Conservation (phyloP, 2,797 vertebrate genomes). For the Tiaroga cobitis region DNA sequence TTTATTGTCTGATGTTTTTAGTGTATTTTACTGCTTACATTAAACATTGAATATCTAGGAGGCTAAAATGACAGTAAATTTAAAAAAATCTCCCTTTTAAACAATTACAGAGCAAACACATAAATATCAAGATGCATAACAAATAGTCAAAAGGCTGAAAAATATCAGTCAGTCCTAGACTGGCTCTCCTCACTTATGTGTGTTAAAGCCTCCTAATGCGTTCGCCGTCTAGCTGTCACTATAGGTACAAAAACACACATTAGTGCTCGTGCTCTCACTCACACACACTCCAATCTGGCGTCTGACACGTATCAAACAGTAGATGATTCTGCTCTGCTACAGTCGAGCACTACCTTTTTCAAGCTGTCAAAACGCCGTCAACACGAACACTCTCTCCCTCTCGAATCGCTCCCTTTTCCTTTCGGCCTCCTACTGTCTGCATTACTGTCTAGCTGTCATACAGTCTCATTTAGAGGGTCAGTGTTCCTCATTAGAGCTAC, state of each 20-base stretch:
- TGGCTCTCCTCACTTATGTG: not conserved
- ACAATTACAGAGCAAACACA: not conserved
- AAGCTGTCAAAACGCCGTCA: slow-evolving; percentile 32
- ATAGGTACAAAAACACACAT: slow-evolving; percentile 13
- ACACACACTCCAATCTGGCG: slow-evolving; percentile 7
- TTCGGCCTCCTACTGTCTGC: not conserved
- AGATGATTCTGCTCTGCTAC: slow-evolving; percentile 12
- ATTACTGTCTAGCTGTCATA: slow-evolving; percentile 13
- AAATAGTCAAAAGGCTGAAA: not conserved
- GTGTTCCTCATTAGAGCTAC: slow-evolving; percentile 37
- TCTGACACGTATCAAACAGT: slow-evolving; percentile 21
- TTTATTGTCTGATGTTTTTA: not conserved
- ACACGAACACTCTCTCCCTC: not conserved
- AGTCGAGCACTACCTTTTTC: not conserved
- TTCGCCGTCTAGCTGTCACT: too few relatives aligned
- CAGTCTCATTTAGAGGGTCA: not conserved
- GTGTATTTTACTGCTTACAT: not conserved
- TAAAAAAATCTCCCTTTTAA: not conserved
- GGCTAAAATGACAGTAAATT: too few relatives aligned
- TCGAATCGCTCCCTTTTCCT: not conserved
- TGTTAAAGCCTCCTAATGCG: too few relatives aligned
- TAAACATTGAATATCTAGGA: not conserved
- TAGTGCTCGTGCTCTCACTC: not conserved
- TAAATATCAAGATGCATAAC: not conserved
- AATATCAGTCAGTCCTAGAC: not conserved